phyloP scores from a whole-genome alignment of 2,888 invertebrate genomes.

The Synergus gifuensis region DNA sequence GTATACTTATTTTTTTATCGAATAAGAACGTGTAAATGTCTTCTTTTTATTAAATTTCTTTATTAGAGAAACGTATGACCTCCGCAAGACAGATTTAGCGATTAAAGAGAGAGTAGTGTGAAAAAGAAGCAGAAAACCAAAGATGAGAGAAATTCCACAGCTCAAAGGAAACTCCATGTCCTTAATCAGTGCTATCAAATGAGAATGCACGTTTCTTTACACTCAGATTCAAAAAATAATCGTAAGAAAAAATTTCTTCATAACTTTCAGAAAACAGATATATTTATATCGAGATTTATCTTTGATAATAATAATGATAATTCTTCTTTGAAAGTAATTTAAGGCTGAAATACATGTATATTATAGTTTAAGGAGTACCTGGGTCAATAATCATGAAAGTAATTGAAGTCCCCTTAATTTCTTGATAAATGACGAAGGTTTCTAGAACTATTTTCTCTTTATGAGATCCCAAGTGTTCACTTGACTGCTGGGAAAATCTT shows the following conservation, averaged over 20 bases:
- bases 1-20: no score
- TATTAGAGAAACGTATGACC: not conserved
- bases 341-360: not conserved
- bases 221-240: not conserved
- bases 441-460: not conserved
- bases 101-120: not conserved
- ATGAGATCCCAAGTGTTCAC: slow-evolving; percentile 15
- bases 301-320: not conserved
- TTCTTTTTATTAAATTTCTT: not conserved
- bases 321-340: not conserved
- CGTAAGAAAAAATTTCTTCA: not conserved
- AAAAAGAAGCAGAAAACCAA: not conserved
- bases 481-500: slow-evolving; percentile 5
- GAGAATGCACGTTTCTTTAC: not conserved
- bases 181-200: slow-evolving; percentile 13
- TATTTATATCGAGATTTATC: not conserved
- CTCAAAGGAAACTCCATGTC: not conserved
- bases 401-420: not conserved
- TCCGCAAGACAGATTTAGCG: not conserved
- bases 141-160: not conserved
- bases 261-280: not conserved
- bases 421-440: slow-evolving; percentile 1
- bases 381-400: not conserved
- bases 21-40: not conserved
- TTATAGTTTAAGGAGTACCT: not conserved